phyloP scores from a whole-genome alignment of 2,113 vertebrate species.

The Passer domesticus region DNA sequence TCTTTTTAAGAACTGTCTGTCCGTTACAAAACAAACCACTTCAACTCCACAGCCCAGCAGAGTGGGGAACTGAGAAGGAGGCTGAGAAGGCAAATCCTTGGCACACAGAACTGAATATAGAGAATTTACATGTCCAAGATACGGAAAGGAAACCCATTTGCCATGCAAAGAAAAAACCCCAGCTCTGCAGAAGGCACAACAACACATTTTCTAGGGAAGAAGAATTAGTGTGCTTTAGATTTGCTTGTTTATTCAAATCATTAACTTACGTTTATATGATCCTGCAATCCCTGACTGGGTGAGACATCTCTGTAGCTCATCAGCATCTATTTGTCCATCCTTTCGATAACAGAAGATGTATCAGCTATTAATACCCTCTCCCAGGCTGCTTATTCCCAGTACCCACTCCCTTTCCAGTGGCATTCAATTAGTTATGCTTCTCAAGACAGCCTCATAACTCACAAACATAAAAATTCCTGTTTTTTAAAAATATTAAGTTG shows the following conservation, averaged over 20 bases:
- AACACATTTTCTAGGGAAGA: not conserved
- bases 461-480: not conserved
- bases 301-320: constrained; percentile 91
- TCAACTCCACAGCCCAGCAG: not conserved
- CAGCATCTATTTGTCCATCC: constrained; percentile 92
- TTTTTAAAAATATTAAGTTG: not conserved
- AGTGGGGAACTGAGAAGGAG: not conserved
- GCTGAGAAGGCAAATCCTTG: not conserved
- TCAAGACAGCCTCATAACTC: not conserved
- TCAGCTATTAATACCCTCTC: constrained; percentile 9
- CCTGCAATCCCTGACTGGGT: constrained; percentile 88
- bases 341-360: constrained; percentile 58
- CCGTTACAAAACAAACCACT: not conserved
- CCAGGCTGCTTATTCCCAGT: constrained; percentile 4
- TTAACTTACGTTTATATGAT: constrained; percentile 86
- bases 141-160: not conserved
- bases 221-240: not conserved
- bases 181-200: not conserved
- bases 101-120: not conserved
- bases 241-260: not conserved
- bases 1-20: not conserved
- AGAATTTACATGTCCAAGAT: not conserved
- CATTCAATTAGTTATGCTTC: not conserved
- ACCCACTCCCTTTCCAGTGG: not conserved
- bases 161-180: not conserved